Conservation (phyloP, 2,113 vertebrate species). For the Bungarus multicinctus region DNA sequence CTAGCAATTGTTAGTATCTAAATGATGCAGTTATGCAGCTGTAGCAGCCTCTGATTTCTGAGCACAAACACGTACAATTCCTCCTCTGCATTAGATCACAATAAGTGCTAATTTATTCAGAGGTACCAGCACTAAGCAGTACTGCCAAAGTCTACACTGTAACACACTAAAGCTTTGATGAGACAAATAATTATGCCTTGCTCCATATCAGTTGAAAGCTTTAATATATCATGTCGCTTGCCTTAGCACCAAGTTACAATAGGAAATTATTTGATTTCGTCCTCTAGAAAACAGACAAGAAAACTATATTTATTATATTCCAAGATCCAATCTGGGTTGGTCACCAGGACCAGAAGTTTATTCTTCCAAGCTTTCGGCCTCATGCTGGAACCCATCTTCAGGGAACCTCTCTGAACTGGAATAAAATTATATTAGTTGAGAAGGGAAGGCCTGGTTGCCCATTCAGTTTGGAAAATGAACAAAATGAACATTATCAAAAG, state of each 20-base stretch:
- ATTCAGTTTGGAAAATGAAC: not conserved
- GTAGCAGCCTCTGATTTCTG: conserved; percentile 15
- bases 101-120: conserved; percentile 60
- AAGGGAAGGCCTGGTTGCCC: not conserved
- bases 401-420: not conserved
- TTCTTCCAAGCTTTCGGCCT: not conserved
- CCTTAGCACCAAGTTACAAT: not conserved
- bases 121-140: conserved; percentile 25
- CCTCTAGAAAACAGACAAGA: not conserved
- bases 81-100: conserved; percentile 51
- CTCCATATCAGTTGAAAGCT: not conserved
- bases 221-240: not conserved
- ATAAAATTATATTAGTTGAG: not conserved
- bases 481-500: not conserved
- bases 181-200: not conserved
- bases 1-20: conserved; percentile 14
- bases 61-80: conserved; percentile 19
- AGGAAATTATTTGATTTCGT: not conserved
- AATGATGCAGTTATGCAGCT: not conserved
- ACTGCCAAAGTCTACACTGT: not conserved
- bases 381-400: not conserved
- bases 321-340: not conserved
- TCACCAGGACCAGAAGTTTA: not conserved
- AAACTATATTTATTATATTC: not conserved
- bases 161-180: not conserved